Base-by-base conservation (phyloP, 2,888 invertebrate genomes). In the Ectropis crepuscularia region DNA sequence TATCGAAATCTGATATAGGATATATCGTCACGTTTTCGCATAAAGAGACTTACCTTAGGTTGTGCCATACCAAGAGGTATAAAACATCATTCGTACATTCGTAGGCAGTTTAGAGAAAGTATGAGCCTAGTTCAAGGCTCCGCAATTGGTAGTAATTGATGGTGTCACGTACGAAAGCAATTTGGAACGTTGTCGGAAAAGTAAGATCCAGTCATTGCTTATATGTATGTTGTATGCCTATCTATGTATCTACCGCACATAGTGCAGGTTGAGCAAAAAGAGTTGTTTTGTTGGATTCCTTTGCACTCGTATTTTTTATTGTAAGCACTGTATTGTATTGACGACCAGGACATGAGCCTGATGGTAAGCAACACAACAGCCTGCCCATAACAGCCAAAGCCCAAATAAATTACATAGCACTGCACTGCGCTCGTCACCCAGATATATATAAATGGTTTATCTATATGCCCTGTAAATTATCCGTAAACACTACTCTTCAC, bases 81-180 rank as follows among this genome's bases (percentile, higher is more conserved):
- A 6, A 41, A 53, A 10, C 28, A 50, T 53, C 47, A 58, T 50
- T 65, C 69, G 62, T 63, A 58, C 63, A 64, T 65, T 66, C 7
- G 28, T 41, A 53, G 28, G 68, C 61, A 76, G 54, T 66, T 74
- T 72, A 77, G 81, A 82, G 87, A 86, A 85, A 85, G 87, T 84
- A 72, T 75, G 71, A 75, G 78, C 50, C 57, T 54, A 63, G 49
- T 59, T 61, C 76, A 77, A 79, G 73, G 73, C 73, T 67, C 68
- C 68, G 69, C 78, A 79, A 81, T 82, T 80, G 76, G 75, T 77
- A 74, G 76, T 75, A 77, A 75, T 78, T 81, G 82, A 82, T 78
- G 76, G 78, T 83, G 84, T 85, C 87, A 87, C 87, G 87, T 85
- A 79, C 80, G 63, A 74, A 79, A 81, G 75, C 75, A 76, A 80